Percentiles rank a stretch among this genome's conserved stretches.
These are phyloP conservation scores for Rhynchonema sp. DNA, from an alignment of 2,888 invertebrate species.

Conservation along the genomic window DNA sequence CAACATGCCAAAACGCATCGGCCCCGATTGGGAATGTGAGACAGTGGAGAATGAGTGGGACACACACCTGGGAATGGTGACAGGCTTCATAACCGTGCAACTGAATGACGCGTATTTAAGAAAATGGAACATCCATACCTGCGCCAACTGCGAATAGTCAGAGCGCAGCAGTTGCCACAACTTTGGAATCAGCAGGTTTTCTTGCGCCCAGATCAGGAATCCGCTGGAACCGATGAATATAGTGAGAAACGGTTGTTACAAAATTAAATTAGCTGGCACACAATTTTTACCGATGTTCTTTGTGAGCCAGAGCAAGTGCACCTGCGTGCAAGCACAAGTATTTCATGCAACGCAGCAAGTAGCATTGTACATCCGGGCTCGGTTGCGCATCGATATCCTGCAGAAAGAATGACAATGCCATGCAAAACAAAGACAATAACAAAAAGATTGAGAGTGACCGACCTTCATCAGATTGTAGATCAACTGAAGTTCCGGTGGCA, in stretches of 20 bases:
- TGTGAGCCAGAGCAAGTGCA: slow-evolving; percentile 61
- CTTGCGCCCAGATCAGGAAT: slow-evolving; percentile 86
- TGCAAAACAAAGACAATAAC: too few species aligned
- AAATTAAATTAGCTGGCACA: background rate
- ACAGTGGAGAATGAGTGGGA: slow-evolving; percentile 78
- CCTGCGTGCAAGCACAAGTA: slow-evolving; percentile 78
- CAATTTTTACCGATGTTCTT: slow-evolving; percentile 44
- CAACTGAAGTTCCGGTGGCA: slow-evolving; percentile 77
- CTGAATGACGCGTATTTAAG: background rate
- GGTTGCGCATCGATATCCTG: slow-evolving; percentile 34
- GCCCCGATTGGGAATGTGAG: slow-evolving; percentile 79
- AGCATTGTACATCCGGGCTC: slow-evolving; percentile 78
- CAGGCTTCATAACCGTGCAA: background rate
- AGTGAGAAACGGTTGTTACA: background rate
- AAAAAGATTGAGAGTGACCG: slow-evolving; percentile 8
- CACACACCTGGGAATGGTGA: slow-evolving; percentile 53
- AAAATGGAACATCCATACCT: too few species aligned
- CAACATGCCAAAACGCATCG: slow-evolving; percentile 83
- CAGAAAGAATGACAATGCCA: too few species aligned
- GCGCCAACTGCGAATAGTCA: slow-evolving; percentile 18
- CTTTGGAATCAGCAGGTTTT: slow-evolving; percentile 79
- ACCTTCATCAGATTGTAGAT: slow-evolving; percentile 72
- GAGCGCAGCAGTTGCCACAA: slow-evolving; percentile 31
- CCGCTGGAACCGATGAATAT: slow-evolving; percentile 53
- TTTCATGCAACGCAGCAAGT: slow-evolving; percentile 72